phyloP scores from a whole-genome alignment of 2,888 invertebrate genomes.

The Rhagonycha fulva region DNA sequence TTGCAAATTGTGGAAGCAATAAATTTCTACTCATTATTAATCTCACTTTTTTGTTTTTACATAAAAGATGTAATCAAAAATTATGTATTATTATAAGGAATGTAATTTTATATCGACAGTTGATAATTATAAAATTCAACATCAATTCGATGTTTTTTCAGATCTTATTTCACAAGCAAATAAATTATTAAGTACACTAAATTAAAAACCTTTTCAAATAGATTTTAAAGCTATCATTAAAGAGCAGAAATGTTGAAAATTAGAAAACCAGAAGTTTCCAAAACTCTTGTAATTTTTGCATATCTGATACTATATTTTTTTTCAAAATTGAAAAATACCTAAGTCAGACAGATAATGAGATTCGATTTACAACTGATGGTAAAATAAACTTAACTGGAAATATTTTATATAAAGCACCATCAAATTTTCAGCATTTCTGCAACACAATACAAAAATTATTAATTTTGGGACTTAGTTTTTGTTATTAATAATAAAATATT shows the following conservation, averaged over 20 bases:
- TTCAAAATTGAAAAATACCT: not conserved
- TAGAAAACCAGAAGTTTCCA: no score
- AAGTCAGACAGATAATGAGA: not conserved
- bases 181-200: not conserved
- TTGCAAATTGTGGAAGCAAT: not conserved
- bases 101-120: not conserved
- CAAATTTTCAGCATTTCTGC: not conserved
- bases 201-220: not conserved
- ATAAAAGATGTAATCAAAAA: not conserved
- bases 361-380: not conserved
- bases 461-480: not conserved
- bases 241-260: not conserved
- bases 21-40: not conserved
- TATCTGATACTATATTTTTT: no score
- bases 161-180: not conserved
- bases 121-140: not conserved
- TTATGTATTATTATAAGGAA: not conserved
- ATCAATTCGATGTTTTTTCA: conserved; percentile 1
- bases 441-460: not conserved
- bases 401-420: not conserved
- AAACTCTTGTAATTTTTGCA: no score
- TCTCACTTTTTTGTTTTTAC: not conserved
- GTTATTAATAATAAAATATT: not conserved
- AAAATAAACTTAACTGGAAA: not conserved
- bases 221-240: not conserved